Base-by-base conservation (phyloP, 2,888 invertebrate genomes). In the Brenthis daphne region DNA sequence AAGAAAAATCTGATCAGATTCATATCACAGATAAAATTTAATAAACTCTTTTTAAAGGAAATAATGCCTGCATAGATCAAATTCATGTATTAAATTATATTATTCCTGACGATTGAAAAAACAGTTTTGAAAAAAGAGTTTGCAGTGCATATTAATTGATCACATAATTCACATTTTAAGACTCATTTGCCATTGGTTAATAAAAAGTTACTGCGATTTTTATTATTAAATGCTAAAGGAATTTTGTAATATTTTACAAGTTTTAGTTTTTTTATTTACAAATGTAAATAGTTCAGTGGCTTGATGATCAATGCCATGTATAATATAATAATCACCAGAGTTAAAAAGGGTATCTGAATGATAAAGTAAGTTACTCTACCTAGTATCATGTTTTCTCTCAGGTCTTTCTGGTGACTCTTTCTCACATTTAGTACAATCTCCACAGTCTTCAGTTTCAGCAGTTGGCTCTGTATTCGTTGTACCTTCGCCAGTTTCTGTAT, bases 401-500 rank as follows among this genome's bases (percentile, higher is more conserved):
- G 81, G 73, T 12, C 77, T 77, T 11, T 89, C 89, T 4, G 79
- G 74, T 47, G 84, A 82, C 3, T 82, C 80, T 74, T 87, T 86
- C 2, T 87, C 85, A 75, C 88, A 87, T 77, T 86, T 91, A 78
- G 76, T 85, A 80, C 87, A 80, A 73, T 87, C 85, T 53, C 82
- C 77, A 74, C 84, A 85, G 64, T 87, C 87, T 64, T 86, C 86
- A 12, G 54, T 70, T 53, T 78, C 77, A 37, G 72, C 71, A 33
- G 80, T 76, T 76, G 93, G 76, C 77, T 93, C 89, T 73, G 76
- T 75, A 33, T 72, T 77, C 0, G 81, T 71, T 4, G 81, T 76
- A 6, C 77, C 77, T 24, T 82, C 86, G 76, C 75, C 95, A 20
- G 82, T 95, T 48, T 95, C 83, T 0, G 76, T 94, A 86, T 97